Base-by-base conservation (phyloP, 2,888 invertebrate genomes). In the Trypoxylon attenuatum region DNA sequence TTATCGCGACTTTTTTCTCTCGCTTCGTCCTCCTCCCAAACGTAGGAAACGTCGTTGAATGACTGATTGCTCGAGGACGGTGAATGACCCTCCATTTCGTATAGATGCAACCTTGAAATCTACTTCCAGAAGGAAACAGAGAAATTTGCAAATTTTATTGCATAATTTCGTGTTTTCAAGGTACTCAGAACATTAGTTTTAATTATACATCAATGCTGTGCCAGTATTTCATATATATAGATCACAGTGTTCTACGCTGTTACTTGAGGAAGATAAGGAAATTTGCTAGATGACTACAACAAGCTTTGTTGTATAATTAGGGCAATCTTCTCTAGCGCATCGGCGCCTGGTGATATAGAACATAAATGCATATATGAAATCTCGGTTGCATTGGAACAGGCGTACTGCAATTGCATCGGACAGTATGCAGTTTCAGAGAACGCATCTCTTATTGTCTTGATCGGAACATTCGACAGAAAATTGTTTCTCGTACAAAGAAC, bases 301-400 rank as follows among this genome's bases (percentile, higher is more conserved):
- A n/a, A n/a, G n/a, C n/a, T n/a, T n/a, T n/a, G n/a, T n/a, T n/a
- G n/a, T n/a, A n/a, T n/a, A n/a, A n/a, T n/a, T n/a, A n/a, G n/a
- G n/a, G n/a, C n/a, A n/a, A 25, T 25, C 13, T 33, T 33, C 13
- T 50, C 6, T 19, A 10, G 6, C 5, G 1, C 33, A 16, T 8
- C 0, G 1, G 10, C 56, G 61, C 65, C 71, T 64, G 25, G 4
- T 41, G 33, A 18, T 1, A 1, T 6, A 4, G 15, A 0, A 2
- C 15, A 8, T n/a, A 22, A 42, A 16, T 15, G 43, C 59, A 23
- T 2, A 1, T 19, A 45, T 51, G 63, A 25, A 60, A 18, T 50
- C 33, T 27, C 16, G 71, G 76, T 71, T 75, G 76, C 73, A 52
- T 51, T 47, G 10, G 10, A 51, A 1, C 29, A 73, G 75, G 73